Evolutionary conservation across 2,797 vertebrate genomes (phyloP), one percentile per base, ranked within the genome.

Genomic region (Coregonus suidteri): DNA sequence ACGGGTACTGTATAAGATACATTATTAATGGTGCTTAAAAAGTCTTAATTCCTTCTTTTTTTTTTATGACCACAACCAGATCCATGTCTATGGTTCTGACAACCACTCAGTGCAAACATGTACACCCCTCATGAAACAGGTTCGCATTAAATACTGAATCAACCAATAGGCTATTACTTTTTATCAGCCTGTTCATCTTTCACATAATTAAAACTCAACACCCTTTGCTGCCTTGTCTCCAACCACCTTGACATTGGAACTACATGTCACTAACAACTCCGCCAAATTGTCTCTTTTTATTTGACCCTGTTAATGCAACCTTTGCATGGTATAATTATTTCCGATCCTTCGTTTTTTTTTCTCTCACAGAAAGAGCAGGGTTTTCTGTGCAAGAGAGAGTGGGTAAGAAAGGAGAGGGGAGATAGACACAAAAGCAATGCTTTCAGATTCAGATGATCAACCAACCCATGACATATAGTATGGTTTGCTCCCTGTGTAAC

Each of bases 61-160:
- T 47, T 11, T 7, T 13, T 13, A 47, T 13, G 41, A 64, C 59
- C 25, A 64, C 7, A 64, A 59, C 56, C n/a, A 59, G 56, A 20
- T 18, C 20, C 59, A 25, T 25, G 11, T 64, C 20, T 64, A 9
- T 64, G 3, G 25, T 30, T 64, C 59, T 74, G 79, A 82, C 75
- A 77, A 78, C 53, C 15, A 18, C 16, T 35, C 30, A 77, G 41
- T 77, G 7, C 25, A 78, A 82, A 77, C 18, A 20, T 31, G 67
- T 71, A 41, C 73, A 73, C 79, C 83, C 65, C 81, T 85, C 81
- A 83, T 76, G 89, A 81, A 87, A 18, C 9, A 69, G 20, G 79
- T 91, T 93, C 93, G 91, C 92, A 93, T 93, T 92, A 64, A 64
- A 86, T 91, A 87, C 83, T 86, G 84, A 87, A 88, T 37, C 66